Evolutionary conservation across 2,888 invertebrate species (phyloP), one percentile per base, ranked within the genome.

Genomic region (Drosophila recens): DNA sequence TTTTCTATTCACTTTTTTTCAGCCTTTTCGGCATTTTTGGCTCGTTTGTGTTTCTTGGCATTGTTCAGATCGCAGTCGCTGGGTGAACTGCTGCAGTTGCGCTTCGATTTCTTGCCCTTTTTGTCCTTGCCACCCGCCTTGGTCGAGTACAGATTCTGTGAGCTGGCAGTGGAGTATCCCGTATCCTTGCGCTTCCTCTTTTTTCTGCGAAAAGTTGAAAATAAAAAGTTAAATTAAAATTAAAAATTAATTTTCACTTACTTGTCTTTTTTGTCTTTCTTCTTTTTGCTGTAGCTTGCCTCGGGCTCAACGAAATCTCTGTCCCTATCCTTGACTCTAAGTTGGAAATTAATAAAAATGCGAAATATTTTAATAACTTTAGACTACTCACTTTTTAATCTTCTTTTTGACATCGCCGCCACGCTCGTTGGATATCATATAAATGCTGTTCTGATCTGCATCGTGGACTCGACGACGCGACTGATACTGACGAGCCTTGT

Each of bases 111-210:
- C 67, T 92, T 92, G 20, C 65, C 77, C 79, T 85, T 91, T 71
- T 93, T 93, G 54, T 93, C 92, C 75, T 93, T 93, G n/a, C 89
- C 76, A 36, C 56, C 81, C 4, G 83, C 75, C 75, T 90, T 91
- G 33, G 90, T 91, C 33, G 91, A 90, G 61, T 92, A 92, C 1
- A 94, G 93, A 70, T 94, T 94, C 79, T 94, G 94, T 0, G 95
- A 95, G 90, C 95, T 95, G 57, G 94, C 95, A 1, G 95, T 95
- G 1, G 95, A 95, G 82, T 95, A 95, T 11, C 95, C 95, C 0
- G 95, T 95, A 82, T 95, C 95, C 90, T 95, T 95, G 10, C 92
- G 91, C 36, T 91, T 92, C 3, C 90, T 89, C 59, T 90, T 91
- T 62, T 91, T 88, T 43, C 91, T 91, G 15, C 0, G 20, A 49